phyloP scores from a whole-genome alignment of 2,888 invertebrate species.

The Zele albiditarsus region DNA sequence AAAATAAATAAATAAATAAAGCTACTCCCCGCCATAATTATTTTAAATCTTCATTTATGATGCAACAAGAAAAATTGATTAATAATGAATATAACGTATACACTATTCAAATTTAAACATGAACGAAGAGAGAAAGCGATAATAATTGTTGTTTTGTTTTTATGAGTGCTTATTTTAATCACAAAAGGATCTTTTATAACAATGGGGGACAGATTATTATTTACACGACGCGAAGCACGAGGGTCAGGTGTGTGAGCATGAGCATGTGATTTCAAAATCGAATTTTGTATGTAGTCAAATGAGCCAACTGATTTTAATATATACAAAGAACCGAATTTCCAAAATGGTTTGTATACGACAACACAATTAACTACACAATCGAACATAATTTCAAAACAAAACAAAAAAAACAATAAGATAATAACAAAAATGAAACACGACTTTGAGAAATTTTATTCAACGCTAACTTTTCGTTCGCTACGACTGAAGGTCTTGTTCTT shows the following conservation, averaged over 20 bases:
- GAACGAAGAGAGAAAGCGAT: not conserved
- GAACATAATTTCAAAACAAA: not conserved
- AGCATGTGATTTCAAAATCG: not conserved
- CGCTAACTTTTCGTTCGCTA: conserved; percentile 60
- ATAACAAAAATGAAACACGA: not conserved
- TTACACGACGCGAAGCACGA: conserved; percentile 14
- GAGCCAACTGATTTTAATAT: no score
- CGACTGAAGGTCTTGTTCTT: conserved; percentile 69
- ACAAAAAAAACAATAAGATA: conserved; percentile 1
- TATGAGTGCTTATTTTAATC: not conserved
- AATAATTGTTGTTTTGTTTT: not conserved
- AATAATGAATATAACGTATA: not conserved
- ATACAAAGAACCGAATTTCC: no score
- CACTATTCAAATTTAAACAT: not conserved
- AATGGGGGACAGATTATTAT: not conserved
- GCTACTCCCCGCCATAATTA: not conserved
- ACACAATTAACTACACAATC: no score
- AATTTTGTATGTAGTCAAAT: not conserved
- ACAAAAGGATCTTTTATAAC: not conserved
- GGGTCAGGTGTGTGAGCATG: not conserved
- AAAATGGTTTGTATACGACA: no score
- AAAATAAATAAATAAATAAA: not conserved
- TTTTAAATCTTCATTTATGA: not conserved
- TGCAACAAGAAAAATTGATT: not conserved
- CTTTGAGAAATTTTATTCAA: conserved; percentile 7